Percentiles rank a stretch among this genome's conserved stretches.
Conservation (phyloP, 2,797 vertebrate genomes). For the Anas georgica region DNA sequence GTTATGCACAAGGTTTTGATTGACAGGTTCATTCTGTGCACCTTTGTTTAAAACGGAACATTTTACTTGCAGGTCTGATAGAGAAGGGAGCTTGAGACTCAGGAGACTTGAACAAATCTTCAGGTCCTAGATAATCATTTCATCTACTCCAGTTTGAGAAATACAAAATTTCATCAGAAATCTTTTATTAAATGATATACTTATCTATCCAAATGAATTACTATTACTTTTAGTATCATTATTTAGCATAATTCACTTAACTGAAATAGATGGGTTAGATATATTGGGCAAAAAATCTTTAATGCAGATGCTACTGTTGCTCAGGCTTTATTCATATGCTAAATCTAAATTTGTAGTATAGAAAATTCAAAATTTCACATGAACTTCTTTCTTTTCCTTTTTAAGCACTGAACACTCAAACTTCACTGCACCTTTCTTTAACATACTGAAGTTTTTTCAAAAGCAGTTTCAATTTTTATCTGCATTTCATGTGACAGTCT, state of each 20-base stretch:
- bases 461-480: neutral
- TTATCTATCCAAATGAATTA: neutral
- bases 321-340: neutral
- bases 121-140: neutral
- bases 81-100: fast-evolving
- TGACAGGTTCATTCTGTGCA: neutral
- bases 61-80: neutral
- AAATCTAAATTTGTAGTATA: neutral
- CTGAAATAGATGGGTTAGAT: neutral
- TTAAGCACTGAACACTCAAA: neutral
- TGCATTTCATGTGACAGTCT: neutral
- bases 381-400: neutral
- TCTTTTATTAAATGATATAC: neutral
- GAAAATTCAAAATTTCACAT: too few species aligned
- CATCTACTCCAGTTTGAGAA: neutral
- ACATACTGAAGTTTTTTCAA: neutral
- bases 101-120: neutral
- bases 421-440: neutral
- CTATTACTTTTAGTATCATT: neutral
- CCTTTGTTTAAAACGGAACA: neutral
- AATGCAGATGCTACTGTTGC: neutral
- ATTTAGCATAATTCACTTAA: neutral
- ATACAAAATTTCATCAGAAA: neutral
- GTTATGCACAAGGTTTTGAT: neutral
- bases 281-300: neutral